A percentile compares a stretch with the other conserved stretches of the same genome.
Conservation (phyloP, 2,888 invertebrate genomes). For the Maniola hyperantus region DNA sequence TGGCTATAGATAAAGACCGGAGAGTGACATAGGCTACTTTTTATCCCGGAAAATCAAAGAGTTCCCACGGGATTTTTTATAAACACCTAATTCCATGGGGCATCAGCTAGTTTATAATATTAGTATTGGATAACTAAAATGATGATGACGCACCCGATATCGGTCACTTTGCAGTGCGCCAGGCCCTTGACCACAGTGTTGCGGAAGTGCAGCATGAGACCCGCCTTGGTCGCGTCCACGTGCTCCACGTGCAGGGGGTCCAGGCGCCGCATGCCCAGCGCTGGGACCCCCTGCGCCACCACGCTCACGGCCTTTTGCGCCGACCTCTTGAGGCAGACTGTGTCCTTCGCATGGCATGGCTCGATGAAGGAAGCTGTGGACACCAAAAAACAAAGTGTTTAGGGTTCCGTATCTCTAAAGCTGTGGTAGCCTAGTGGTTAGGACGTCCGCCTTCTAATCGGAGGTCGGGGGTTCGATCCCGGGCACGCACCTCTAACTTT, state of each 20-base stretch:
- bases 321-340: conserved; percentile 54
- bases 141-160: conserved; percentile 54
- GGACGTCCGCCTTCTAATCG: no score
- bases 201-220: conserved; percentile 64
- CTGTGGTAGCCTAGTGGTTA: no score
- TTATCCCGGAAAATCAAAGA: no score
- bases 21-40: no score
- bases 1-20: no score
- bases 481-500: no score
- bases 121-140: no score
- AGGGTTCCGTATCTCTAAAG: no score
- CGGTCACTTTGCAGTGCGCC: conserved; percentile 56
- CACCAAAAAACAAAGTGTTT: not conserved
- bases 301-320: conserved; percentile 58
- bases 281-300: conserved; percentile 60
- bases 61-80: no score
- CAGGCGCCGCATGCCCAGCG: conserved; percentile 54
- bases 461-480: no score
- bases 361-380: conserved; percentile 59
- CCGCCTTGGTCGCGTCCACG: conserved; percentile 59
- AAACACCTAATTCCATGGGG: no score
- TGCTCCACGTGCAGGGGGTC: conserved; percentile 63
- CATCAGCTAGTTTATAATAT: no score
- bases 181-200: conserved; percentile 64
- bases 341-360: conserved; percentile 57